Evolutionary conservation across 2,797 vertebrate genomes (phyloP).

Genomic region (Leptoclinus maculatus): DNA sequence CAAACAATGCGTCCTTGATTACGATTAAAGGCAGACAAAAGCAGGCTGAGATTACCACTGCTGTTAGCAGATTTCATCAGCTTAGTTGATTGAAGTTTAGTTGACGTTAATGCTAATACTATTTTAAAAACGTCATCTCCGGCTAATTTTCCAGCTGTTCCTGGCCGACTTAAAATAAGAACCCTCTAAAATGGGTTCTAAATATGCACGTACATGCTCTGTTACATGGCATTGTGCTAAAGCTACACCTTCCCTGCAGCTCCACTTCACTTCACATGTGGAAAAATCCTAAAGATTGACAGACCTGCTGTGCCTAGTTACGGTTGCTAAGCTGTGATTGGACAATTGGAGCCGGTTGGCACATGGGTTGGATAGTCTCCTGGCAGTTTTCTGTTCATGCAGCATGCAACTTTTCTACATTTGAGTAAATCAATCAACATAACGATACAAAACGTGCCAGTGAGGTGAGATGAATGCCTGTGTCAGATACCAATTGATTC

Average conservation of each 20-base stretch:
- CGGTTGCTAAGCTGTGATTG: slow-evolving; percentile 22
- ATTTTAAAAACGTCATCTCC: neutral
- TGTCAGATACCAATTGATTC: neutral
- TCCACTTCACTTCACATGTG: slow-evolving; percentile 8
- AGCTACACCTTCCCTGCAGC: neutral
- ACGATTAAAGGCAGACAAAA: neutral
- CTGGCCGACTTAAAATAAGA: neutral
- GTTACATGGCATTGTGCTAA: neutral
- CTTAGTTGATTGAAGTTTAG: neutral
- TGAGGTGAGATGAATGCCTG: slow-evolving; percentile 1
- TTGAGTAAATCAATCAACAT: slow-evolving; percentile 8
- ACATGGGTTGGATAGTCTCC: neutral
- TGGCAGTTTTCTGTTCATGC: slow-evolving; percentile 5
- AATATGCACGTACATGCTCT: neutral
- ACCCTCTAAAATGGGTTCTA: neutral
- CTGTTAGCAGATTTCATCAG: too few relatives aligned
- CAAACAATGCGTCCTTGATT: neutral
- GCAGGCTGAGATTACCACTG: neutral
- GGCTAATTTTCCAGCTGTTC: neutral
- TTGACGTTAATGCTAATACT: neutral
- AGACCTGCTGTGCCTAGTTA: slow-evolving; percentile 11
- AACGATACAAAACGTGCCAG: neutral
- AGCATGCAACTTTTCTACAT: neutral
- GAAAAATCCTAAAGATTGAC: slow-evolving; percentile 4
- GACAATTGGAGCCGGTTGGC: neutral